Base-by-base conservation (phyloP, 2,888 invertebrate genomes). In the Anaspis maculata region DNA sequence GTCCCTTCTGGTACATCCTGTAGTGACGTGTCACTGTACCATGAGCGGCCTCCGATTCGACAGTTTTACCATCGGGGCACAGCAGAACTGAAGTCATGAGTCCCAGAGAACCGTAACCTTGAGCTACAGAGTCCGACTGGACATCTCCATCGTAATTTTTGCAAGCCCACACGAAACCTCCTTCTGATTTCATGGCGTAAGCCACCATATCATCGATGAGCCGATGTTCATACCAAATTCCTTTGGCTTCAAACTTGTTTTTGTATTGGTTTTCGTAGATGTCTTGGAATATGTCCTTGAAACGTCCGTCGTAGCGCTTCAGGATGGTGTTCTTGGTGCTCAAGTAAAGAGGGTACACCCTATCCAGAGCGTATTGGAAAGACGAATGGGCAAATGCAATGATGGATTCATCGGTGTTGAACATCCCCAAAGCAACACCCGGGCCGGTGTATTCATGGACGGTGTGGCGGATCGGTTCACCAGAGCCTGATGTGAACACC, bases 141-240 rank as follows among this genome's bases (percentile, higher is more conserved):
- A 98, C 97, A 67, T 98, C 97, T 24, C 97, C 97, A 59, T 98
- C 97, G 62, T 98, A 98, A 67, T 98, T 98, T 66, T 98, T 98
- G 67, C 97, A 98, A 5, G 97, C 95, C 97, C 97, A 98, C 0
- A 98, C 95, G 64, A 97, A 98, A 24, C 97, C 97, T 47, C 98
- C 98, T 53, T 94, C 91, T 0, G 91, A 89, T 66, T 97, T 97
- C 88, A 97, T 89, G 16, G 85, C 83, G 58, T 95, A 94, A 2
- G 97, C 97, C 9, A 97, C 96, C 97, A 97, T 97, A 57, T 98
- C 97, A 62, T 98, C 97, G 58, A 98, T 98, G 32, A 98, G 71
- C 40, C 97, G 79, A 66, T 98, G 97, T 65, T 98, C 97, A 61
- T 98, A 98, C 94, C 95, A 96, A 52, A 97, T 83, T 3, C 81